Percentiles rank a stretch among this genome's conserved stretches.
These are phyloP conservation scores for Dipodomys spectabilis DNA, from an alignment of 2,113 vertebrate genomes.

Conservation along the genomic window DNA sequence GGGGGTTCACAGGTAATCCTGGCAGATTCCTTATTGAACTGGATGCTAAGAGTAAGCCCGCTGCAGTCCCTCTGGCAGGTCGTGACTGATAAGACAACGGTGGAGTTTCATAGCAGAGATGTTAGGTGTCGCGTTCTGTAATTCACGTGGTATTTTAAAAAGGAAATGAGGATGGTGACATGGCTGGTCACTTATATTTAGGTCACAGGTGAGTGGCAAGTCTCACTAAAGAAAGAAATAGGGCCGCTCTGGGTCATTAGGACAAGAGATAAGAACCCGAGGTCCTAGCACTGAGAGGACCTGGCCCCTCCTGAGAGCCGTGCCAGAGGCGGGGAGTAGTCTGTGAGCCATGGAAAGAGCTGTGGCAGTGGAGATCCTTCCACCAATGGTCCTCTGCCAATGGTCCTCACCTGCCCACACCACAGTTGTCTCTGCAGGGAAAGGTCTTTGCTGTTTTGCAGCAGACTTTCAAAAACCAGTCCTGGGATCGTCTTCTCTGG, in stretches of 20 bases:
- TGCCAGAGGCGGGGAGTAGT: neutral
- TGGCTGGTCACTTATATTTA: neutral
- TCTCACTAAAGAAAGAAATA: neutral
- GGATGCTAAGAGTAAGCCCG: neutral
- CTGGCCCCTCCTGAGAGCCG: neutral
- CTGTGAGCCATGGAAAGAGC: neutral
- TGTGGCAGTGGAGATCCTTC: neutral
- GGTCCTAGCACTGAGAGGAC: too few relatives aligned
- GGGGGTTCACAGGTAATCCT: conserved; percentile 43
- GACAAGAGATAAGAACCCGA: neutral
- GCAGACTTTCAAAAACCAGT: neutral
- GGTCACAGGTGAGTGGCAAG: neutral
- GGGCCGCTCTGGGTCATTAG: neutral
- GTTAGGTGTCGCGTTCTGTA: neutral
- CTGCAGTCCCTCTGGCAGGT: neutral
- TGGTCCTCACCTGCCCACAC: neutral
- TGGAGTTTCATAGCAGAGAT: neutral
- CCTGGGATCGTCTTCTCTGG: neutral
- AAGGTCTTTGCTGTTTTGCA: neutral
- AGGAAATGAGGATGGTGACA: neutral
- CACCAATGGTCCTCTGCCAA: neutral
- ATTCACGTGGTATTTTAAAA: neutral
- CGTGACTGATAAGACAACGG: neutral
- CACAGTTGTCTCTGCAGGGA: too few relatives aligned
- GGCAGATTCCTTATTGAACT: conserved; percentile 30